phyloP scores from a whole-genome alignment of 1,140 invertebrate species.

The Drosophila lacteicornis region DNA sequence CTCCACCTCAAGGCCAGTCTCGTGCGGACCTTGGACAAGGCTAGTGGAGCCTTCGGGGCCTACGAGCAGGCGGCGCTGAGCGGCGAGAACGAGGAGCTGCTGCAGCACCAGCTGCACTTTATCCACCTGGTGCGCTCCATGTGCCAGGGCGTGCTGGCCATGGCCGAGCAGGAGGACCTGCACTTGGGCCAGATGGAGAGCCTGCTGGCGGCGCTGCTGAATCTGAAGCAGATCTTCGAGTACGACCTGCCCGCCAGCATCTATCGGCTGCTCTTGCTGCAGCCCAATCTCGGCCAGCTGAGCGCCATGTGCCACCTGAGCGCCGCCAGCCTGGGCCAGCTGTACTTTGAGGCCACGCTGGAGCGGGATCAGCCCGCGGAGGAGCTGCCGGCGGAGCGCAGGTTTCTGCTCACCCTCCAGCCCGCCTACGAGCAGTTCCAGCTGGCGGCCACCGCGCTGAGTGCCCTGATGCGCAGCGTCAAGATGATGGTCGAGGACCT shows the following conservation, averaged over 20 bases:
- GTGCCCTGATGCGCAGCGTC: constrained; percentile 21
- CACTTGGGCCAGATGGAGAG: constrained; percentile 40
- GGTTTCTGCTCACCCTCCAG: constrained; percentile 47
- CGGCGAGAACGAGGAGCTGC: constrained; percentile 26
- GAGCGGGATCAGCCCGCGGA: constrained; percentile 2
- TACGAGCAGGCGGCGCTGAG: constrained; percentile 52
- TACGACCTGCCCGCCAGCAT: constrained; percentile 50
- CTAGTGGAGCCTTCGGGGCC: constrained; percentile 34
- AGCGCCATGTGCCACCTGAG: constrained; percentile 30
- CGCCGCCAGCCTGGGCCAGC: constrained; percentile 12
- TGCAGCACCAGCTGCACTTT: constrained; percentile 63
- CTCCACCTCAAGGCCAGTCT: constrained; percentile 34
- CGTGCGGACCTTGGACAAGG: constrained; percentile 42
- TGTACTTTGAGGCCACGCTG: constrained; percentile 25
- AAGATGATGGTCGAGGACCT: constrained; percentile 53
- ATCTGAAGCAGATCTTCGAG: constrained; percentile 54
- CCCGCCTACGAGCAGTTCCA: constrained; percentile 51
- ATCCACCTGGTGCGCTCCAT: constrained; percentile 61
- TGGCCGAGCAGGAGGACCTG: constrained; percentile 33
- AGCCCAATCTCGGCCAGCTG: constrained; percentile 44
- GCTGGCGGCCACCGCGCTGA: constrained; percentile 16
- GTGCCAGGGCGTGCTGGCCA: constrained; percentile 37
- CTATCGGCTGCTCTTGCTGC: constrained; percentile 44
- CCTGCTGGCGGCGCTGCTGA: constrained; percentile 21
- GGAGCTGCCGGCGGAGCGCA: constrained; percentile 11